Evolutionary conservation across 2,113 vertebrate species (phyloP).

Genomic region (Mungos mungo): DNA sequence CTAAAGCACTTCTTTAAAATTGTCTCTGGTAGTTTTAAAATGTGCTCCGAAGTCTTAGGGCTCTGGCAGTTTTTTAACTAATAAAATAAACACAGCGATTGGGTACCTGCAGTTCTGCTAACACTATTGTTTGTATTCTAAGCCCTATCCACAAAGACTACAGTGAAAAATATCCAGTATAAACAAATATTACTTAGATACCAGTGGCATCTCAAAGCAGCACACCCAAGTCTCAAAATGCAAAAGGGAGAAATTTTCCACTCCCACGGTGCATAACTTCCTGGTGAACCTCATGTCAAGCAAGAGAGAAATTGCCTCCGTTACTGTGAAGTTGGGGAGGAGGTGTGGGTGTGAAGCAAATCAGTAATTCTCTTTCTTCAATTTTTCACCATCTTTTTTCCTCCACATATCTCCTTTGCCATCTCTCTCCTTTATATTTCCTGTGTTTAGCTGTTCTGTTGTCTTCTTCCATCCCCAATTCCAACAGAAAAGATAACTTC

Average conservation of each 20-base stretch:
- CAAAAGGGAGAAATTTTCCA: constrained; percentile 71
- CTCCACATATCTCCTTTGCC: neutral
- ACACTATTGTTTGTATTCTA: constrained; percentile 73
- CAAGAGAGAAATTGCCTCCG: constrained; percentile 37
- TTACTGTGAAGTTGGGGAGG: neutral
- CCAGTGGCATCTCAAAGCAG: constrained; percentile 70
- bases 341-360: constrained; percentile 18
- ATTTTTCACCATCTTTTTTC: neutral
- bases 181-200: constrained; percentile 75
- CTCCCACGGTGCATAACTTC: constrained; percentile 39
- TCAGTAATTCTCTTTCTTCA: constrained; percentile 35
- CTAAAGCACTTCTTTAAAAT: constrained; percentile 53
- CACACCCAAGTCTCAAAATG: constrained; percentile 62
- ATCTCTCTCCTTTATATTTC: neutral
- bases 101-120: constrained; percentile 69
- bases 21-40: constrained; percentile 62
- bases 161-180: constrained; percentile 68
- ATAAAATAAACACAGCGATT: constrained; percentile 73
- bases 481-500: constrained; percentile 22
- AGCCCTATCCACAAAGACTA: constrained; percentile 64
- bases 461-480: neutral
- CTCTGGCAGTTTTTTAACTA: constrained; percentile 70
- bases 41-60: constrained; percentile 49
- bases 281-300: constrained; percentile 40
- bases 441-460: neutral